These are phyloP conservation scores for Mellilla xanthometata DNA, from an alignment of 2,888 invertebrate species.

Conservation along the genomic window DNA sequence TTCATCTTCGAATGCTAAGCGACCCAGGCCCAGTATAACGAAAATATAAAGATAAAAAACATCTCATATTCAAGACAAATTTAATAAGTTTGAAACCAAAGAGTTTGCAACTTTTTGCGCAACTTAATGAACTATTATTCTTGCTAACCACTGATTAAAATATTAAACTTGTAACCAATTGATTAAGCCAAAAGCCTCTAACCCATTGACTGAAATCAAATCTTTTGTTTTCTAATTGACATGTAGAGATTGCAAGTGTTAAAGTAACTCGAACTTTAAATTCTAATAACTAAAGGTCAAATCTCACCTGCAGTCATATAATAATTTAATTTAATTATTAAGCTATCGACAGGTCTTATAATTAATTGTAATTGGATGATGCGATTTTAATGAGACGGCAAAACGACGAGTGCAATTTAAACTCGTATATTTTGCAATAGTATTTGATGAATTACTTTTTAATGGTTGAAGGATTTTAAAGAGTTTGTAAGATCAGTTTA, in stretches of 20 bases:
- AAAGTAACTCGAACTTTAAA: conserved; percentile 13
- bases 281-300: conserved; percentile 17
- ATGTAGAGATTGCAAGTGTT: conserved; percentile 13
- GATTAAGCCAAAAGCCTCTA: conserved; percentile 11
- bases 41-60: too few species aligned
- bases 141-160: conserved; percentile 7
- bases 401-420: conserved; percentile 12
- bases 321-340: conserved; percentile 38
- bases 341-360: conserved; percentile 56
- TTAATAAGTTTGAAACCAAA: too few species aligned
- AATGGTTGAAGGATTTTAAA: too few species aligned
- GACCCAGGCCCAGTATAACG: too few species aligned
- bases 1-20: too few species aligned
- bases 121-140: neutral
- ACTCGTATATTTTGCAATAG: too few species aligned
- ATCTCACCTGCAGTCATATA: conserved; percentile 25
- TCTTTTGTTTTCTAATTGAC: conserved; percentile 17
- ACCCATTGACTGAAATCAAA: conserved; percentile 9
- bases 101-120: neutral
- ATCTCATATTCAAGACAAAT: too few species aligned
- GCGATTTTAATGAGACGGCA: conserved; percentile 32
- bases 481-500: too few species aligned
- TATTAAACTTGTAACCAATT: conserved; percentile 7
- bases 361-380: conserved; percentile 46
- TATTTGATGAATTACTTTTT: too few species aligned